A percentile compares a stretch with the other conserved stretches of the same genome.
phyloP scores from a whole-genome alignment of 2,888 invertebrate genomes.

The Tipula unca region DNA sequence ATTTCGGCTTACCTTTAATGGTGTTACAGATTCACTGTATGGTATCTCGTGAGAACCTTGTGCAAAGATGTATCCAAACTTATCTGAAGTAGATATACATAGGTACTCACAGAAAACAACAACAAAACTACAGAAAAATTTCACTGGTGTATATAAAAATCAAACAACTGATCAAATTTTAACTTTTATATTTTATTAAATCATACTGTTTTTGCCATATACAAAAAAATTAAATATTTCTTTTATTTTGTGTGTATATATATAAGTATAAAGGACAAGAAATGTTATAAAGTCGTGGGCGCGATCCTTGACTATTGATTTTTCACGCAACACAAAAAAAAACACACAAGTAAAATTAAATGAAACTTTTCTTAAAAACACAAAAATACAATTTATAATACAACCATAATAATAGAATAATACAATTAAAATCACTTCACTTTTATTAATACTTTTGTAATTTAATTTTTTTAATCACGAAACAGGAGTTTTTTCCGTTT shows the following conservation, averaged over 20 bases:
- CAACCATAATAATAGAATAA: background rate
- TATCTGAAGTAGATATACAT: background rate
- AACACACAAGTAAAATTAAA: background rate
- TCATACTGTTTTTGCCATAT: background rate
- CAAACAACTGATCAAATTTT: background rate
- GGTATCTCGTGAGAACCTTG: background rate
- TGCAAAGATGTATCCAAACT: background rate
- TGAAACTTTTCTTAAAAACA: background rate
- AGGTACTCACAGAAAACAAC: background rate
- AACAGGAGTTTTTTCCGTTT: background rate
- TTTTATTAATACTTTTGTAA: background rate
- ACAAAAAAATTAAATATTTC: background rate
- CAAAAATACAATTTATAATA: background rate
- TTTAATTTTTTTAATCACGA: background rate
- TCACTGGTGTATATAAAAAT: background rate
- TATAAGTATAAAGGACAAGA: constrained; percentile 1
- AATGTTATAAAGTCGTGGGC: background rate
- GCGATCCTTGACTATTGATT: background rate
- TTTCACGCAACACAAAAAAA: background rate
- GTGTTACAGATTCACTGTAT: background rate
- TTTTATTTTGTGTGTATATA: background rate
- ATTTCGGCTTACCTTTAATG: background rate
- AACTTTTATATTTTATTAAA: background rate
- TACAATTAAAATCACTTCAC: background rate
- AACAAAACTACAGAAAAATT: background rate